Evolutionary conservation across 2,797 vertebrate genomes (phyloP).

Genomic region (Sphenopsis melanotis): DNA sequence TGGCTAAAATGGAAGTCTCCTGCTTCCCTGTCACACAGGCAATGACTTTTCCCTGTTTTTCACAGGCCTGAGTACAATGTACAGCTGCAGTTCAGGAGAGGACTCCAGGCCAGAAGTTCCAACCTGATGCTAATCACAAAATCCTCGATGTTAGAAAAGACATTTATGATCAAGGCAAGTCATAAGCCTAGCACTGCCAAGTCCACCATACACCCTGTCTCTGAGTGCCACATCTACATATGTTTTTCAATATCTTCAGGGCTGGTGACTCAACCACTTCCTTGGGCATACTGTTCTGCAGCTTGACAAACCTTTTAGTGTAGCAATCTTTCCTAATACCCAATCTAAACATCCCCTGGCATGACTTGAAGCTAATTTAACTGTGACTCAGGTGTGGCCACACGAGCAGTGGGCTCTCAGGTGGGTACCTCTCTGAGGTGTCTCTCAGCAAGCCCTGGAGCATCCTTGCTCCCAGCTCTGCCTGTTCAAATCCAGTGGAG

Average conservation of each 20-base stretch:
- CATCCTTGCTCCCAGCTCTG: not conserved
- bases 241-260: not conserved
- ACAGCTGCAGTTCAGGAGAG: not conserved
- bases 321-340: not conserved
- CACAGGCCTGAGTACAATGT: not conserved
- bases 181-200: not conserved
- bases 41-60: not conserved
- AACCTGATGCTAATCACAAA: not conserved
- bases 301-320: not conserved
- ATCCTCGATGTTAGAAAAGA: not conserved
- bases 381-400: not conserved
- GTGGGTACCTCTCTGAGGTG: rapidly evolving
- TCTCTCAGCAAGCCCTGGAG: not conserved
- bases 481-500: rapidly evolving
- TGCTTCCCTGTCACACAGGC: not conserved
- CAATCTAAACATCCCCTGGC: not conserved
- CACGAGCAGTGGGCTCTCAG: rapidly evolving
- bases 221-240: rapidly evolving
- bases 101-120: not conserved
- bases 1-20: not conserved
- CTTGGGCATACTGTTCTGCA: not conserved
- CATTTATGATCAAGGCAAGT: not conserved
- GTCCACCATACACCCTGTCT: not conserved
- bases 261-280: not conserved
- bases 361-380: not conserved